These are phyloP conservation scores for Chloropsis hardwickii DNA, from an alignment of 2,113 vertebrate species.

Conservation along the genomic window DNA sequence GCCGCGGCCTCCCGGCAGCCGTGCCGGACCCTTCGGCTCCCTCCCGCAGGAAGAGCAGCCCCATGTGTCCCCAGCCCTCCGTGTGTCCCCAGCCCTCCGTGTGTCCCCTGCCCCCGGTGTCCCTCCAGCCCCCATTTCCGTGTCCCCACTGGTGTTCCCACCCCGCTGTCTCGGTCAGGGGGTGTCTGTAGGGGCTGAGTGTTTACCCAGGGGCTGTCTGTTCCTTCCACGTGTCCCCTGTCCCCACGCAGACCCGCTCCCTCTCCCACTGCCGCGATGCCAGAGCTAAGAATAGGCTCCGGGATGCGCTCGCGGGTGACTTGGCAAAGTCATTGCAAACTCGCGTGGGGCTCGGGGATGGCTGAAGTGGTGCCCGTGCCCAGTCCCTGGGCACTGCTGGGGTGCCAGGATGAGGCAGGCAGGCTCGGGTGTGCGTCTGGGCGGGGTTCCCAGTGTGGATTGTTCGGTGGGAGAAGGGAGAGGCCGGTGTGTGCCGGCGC, in stretches of 20 bases:
- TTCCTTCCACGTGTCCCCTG: neutral
- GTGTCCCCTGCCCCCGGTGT: neutral
- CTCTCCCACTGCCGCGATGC: neutral
- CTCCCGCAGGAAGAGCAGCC: neutral
- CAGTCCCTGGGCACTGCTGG: neutral
- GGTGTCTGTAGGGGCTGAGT: neutral
- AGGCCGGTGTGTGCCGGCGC: neutral
- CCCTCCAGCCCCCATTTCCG: rapidly evolving
- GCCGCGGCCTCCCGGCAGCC: neutral
- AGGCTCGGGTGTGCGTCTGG: neutral
- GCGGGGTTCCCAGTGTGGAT: neutral
- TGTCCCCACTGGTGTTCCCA: rapidly evolving
- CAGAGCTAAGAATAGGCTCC: neutral
- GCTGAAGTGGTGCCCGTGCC: rapidly evolving
- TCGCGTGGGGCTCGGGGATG: neutral
- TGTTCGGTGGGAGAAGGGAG: neutral
- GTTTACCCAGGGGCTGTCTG: neutral
- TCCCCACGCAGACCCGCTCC: neutral
- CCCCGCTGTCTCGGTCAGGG: neutral
- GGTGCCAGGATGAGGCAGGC: neutral
- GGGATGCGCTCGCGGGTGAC: neutral
- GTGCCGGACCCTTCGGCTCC: neutral
- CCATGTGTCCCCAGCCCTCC: neutral
- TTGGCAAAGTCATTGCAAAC: conserved; percentile 13
- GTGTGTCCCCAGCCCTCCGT: neutral